Evolutionary conservation across 64 coral and sea anemone genomes (phyloP), one percentile per base, ranked within the genome.

Genomic region (Montipora sp.): DNA sequence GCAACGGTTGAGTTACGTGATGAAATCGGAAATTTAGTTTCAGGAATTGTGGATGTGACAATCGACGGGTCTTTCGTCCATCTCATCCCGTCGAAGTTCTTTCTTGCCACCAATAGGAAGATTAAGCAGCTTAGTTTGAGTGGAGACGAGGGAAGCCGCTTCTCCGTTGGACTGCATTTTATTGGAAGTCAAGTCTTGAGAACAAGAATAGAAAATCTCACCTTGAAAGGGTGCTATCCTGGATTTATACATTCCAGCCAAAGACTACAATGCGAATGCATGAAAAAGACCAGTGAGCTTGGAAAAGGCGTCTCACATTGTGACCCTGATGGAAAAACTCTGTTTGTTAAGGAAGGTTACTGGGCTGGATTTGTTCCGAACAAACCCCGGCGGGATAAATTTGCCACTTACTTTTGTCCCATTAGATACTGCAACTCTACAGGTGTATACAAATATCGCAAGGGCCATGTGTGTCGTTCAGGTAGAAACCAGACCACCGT

Each of bases 301-400:
- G 68, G 44, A 48, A 46, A 27, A 22, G 90, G 80, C 20, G 55
- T 92, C 20, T 84, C 80, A 13, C 49, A 71, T 84, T 92, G 90
- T 15, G 90, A 48, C 59, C 20, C 75, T 11, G n/a, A 77, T 47
- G 68, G 80, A 14, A 83, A 77, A 55, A 92, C 55, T 15, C 51
- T 92, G 43, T 92, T 48, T 81, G 43, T 92, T n/a, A 92, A 92
- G 24, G 14, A 27, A 14, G 90, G 90, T 20, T 92, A 47, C 58
- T 92, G 90, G 90, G 90, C 70, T 9, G 90, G 90, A 13, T 44
- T 23, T 69, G 71, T 85, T 16, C 6, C 36, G 36, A 36, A 36
- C 36, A 36, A 36, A 36, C 36, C 36, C 36, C 36, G 36, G 36
- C 50, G 84, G 4, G 69, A 8, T 7, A 45, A 61, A 2, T 92